Percentiles rank a stretch among this genome's conserved stretches.
Evolutionary conservation across 2,797 vertebrate species (phyloP).

Genomic region (Lophura swinhoii): DNA sequence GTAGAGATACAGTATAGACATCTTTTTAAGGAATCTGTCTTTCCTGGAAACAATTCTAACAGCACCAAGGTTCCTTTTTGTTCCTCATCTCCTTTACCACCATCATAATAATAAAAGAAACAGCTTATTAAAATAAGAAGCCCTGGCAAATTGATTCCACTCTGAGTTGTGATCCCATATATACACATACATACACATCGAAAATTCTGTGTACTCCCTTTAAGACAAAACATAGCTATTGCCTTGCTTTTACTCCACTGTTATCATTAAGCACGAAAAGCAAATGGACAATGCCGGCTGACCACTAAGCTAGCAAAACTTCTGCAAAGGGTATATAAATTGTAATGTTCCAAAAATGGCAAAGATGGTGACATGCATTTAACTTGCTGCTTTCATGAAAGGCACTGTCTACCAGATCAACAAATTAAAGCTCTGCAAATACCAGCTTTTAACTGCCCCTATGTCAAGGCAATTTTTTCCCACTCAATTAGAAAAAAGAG

Average conservation of each 20-base stretch:
- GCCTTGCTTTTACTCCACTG: neutral
- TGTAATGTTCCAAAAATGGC: neutral
- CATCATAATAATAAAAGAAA: neutral
- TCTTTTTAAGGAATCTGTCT: neutral
- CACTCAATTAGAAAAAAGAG: neutral
- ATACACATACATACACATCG: neutral
- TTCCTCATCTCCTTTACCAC: neutral
- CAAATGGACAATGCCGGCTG: neutral
- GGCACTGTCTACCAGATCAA: neutral
- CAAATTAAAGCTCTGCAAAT: neutral
- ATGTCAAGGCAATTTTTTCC: neutral
- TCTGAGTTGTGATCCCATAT: neutral
- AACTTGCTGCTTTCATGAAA: neutral
- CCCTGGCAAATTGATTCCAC: neutral
- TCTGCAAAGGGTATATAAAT: neutral
- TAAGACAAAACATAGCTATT: neutral
- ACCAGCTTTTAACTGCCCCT: neutral
- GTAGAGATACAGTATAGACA: neutral
- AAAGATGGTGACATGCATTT: fast-evolving
- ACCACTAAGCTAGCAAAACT: neutral
- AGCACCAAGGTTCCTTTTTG: neutral
- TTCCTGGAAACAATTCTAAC: neutral
- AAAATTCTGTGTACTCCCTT: neutral
- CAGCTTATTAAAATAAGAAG: neutral
- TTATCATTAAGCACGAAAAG: neutral